These are phyloP conservation scores for Electrophaes corylata DNA, from an alignment of 2,888 invertebrate genomes.

Conservation along the genomic window DNA sequence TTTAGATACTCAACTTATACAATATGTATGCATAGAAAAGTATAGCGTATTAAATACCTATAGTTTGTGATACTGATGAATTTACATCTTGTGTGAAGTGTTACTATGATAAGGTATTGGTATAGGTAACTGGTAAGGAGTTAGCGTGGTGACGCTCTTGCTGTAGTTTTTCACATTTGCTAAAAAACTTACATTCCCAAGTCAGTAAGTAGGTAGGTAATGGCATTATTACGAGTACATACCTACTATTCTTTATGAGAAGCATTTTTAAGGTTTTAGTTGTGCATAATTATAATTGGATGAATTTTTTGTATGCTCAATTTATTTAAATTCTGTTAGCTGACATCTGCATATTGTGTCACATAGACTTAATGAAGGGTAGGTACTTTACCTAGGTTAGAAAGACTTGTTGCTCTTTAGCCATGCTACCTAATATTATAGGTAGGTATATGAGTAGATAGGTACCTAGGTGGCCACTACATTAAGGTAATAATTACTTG, in stretches of 20 bases:
- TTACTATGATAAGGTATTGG: slow-evolving; percentile 29
- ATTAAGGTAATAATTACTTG: not conserved
- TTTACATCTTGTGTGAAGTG: slow-evolving; percentile 74
- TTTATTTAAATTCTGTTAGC: not conserved
- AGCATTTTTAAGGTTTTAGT: not conserved
- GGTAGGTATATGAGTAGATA: not conserved
- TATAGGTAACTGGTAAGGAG: slow-evolving; percentile 4
- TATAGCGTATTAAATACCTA: slow-evolving; percentile 76
- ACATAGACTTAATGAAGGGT: not conserved
- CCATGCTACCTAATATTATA: not conserved
- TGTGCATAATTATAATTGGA: not conserved
- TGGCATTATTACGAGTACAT: not conserved
- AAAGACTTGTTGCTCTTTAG: not conserved
- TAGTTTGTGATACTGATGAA: slow-evolving; percentile 82
- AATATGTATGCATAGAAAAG: slow-evolving; percentile 68
- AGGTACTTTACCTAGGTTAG: not conserved
- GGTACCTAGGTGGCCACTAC: slow-evolving; percentile 5
- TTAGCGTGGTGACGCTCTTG: not conserved
- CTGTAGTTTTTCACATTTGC: not conserved
- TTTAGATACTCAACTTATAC: slow-evolving; percentile 79
- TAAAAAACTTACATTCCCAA: slow-evolving; percentile 15
- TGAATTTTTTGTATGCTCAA: not conserved
- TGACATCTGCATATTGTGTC: not conserved
- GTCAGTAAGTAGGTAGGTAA: slow-evolving; percentile 1
- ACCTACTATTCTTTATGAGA: not conserved